Conservation (phyloP, 1,140 invertebrate species). For the Aphaenogaster rudis region DNA sequence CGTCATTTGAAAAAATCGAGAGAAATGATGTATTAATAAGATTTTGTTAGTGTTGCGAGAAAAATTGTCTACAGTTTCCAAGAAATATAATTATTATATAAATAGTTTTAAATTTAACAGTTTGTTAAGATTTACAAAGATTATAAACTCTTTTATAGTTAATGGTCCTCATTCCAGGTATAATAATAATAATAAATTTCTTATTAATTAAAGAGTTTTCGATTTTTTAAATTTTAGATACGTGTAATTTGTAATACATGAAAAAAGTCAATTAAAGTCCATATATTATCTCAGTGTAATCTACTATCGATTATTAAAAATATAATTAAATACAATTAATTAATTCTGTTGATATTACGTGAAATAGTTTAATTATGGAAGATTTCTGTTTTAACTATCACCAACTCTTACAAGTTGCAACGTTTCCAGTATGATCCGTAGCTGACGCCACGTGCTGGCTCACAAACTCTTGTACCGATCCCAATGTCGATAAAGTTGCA, state of each 20-base stretch:
- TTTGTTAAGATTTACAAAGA: neutral
- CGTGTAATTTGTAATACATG: neutral
- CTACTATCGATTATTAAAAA: neutral
- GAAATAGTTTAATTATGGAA: neutral
- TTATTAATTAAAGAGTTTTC: neutral
- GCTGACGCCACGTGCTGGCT: constrained; percentile 2
- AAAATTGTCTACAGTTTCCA: neutral
- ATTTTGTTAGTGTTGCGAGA: neutral
- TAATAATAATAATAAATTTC: neutral
- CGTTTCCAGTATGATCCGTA: constrained; percentile 23
- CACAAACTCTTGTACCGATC: constrained; percentile 14
- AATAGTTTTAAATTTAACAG: neutral
- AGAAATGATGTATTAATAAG: neutral
- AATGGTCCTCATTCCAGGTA: neutral
- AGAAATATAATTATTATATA: neutral
- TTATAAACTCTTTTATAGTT: neutral
- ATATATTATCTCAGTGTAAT: neutral
- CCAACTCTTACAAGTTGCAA: neutral
- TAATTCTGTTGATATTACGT: neutral
- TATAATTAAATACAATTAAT: constrained; percentile 23
- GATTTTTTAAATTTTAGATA: neutral
- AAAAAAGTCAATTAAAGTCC: neutral
- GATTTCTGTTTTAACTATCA: constrained; percentile 45
- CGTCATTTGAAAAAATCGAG: neutral
- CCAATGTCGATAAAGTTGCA: constrained; percentile 41